These are phyloP conservation scores for Dryocosmus kuriphilus DNA, from an alignment of 2,888 invertebrate genomes.

Conservation along the genomic window DNA sequence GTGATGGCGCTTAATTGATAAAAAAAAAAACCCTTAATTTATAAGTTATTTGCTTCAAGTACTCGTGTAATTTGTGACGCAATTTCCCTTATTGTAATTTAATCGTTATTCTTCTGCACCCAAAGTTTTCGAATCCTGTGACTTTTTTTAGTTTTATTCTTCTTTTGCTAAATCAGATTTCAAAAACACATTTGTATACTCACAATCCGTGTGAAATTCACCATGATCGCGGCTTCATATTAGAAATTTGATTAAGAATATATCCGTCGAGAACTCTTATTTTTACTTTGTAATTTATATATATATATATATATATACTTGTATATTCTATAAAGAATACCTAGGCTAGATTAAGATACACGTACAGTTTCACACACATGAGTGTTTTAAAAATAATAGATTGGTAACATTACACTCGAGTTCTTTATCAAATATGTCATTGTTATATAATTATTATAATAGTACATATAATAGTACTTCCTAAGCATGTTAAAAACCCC, in stretches of 20 bases:
- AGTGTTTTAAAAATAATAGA: constrained; percentile 55
- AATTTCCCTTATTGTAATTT: not conserved
- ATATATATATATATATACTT: constrained; percentile 26
- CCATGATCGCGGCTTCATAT: constrained; percentile 17
- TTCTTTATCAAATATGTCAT: constrained; percentile 61
- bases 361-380: constrained; percentile 52
- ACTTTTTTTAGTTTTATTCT: constrained; percentile 1
- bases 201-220: constrained; percentile 37
- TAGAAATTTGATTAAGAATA: constrained; percentile 41
- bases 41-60: constrained; percentile 15
- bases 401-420: constrained; percentile 57
- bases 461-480: constrained; percentile 32
- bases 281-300: constrained; percentile 45
- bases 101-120: constrained; percentile 8
- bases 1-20: constrained; percentile 51
- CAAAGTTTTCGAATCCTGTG: constrained; percentile 9
- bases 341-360: constrained; percentile 34
- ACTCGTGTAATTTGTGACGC: constrained; percentile 10
- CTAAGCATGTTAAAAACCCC: not conserved
- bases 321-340: constrained; percentile 34
- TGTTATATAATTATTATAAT: constrained; percentile 61
- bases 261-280: constrained; percentile 23
- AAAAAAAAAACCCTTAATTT: constrained; percentile 35
- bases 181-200: constrained; percentile 29
- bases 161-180: constrained; percentile 32